Conservation (phyloP, 2,888 invertebrate genomes). For the Lysandra coridon region DNA sequence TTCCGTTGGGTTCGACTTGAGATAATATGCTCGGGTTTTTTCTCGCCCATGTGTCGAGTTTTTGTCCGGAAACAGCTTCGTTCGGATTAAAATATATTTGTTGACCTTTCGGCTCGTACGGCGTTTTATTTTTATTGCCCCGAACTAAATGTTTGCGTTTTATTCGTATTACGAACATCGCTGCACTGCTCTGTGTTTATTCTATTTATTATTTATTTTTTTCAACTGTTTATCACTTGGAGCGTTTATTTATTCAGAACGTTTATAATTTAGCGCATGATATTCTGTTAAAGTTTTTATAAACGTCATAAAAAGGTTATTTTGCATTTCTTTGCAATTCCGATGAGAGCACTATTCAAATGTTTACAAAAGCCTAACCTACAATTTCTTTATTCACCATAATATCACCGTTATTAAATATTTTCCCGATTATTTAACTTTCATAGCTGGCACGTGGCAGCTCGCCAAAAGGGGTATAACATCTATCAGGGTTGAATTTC, state of each 20-base stretch:
- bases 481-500: slow-evolving; percentile 13
- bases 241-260: not conserved
- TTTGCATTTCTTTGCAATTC: not conserved
- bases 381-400: not conserved
- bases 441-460: slow-evolving; percentile 9
- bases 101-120: slow-evolving; percentile 70
- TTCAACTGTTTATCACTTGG: not conserved
- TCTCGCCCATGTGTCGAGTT: slow-evolving; percentile 74
- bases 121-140: slow-evolving; percentile 41
- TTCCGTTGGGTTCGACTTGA: slow-evolving; percentile 79
- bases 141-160: slow-evolving; percentile 27
- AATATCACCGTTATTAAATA: not conserved
- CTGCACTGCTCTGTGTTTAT: not conserved
- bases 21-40: slow-evolving; percentile 77
- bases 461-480: slow-evolving; percentile 17
- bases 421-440: slow-evolving; percentile 3
- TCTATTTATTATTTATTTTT: not conserved
- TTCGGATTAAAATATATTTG: slow-evolving; percentile 76
- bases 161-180: not conserved
- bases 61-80: slow-evolving; percentile 74
- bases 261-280: not conserved
- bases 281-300: not conserved
- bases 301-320: not conserved
- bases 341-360: not conserved
- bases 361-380: not conserved